Percentiles rank a stretch among this genome's conserved stretches.
Evolutionary conservation across 2,113 vertebrate species (phyloP).

Genomic region (Aldabrachelys gigantea): DNA sequence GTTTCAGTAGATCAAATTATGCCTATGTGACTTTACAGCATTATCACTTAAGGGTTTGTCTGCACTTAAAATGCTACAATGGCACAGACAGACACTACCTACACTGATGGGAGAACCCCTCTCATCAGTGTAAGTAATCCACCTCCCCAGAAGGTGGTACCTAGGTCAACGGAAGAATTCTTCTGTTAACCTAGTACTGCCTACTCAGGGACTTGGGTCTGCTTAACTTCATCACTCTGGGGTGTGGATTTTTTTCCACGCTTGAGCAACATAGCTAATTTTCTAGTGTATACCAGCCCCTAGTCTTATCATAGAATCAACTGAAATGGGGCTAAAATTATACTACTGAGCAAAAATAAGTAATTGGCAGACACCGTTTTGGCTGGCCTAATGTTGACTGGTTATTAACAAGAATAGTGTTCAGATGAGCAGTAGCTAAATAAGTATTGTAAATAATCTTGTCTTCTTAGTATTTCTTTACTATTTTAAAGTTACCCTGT

Average conservation of each 20-base stretch:
- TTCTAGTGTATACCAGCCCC: too few relatives aligned
- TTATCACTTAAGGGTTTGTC: neutral
- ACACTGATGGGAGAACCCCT: neutral
- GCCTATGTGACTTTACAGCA: neutral
- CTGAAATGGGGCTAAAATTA: neutral
- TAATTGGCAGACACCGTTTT: neutral
- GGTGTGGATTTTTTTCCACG: neutral
- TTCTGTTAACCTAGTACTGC: neutral
- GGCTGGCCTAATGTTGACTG: neutral
- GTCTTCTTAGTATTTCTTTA: too few relatives aligned
- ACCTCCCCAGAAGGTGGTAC: neutral
- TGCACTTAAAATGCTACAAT: neutral
- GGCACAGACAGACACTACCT: neutral
- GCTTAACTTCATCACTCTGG: neutral
- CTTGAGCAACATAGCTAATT: too few relatives aligned
- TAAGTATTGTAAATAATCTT: neutral
- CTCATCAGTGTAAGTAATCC: neutral
- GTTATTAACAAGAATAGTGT: neutral
- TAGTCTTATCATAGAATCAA: neutral
- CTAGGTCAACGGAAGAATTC: neutral
- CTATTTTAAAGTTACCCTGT: neutral
- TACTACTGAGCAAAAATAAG: neutral
- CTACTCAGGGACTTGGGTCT: neutral
- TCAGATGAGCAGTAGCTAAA: too few relatives aligned
- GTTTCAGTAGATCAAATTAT: neutral